Percentiles rank a stretch among this genome's conserved stretches.
These are phyloP conservation scores for Propithecus coquereli DNA, from an alignment of 2,113 vertebrate species.

Conservation along the genomic window DNA sequence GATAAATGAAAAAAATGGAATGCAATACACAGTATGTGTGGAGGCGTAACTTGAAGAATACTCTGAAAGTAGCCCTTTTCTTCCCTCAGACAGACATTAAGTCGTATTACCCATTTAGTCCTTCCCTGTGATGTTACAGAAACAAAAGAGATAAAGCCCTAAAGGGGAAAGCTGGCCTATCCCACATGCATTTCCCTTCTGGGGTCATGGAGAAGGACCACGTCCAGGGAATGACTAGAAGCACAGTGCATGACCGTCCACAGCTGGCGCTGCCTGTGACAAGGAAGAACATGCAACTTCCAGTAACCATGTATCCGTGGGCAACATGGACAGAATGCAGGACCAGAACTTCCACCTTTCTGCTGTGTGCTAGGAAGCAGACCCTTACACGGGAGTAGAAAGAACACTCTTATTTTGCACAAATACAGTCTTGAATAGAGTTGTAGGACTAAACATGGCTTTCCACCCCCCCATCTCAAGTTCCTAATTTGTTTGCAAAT, in stretches of 20 bases:
- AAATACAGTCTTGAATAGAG: not conserved
- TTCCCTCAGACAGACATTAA: not conserved
- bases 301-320: not conserved
- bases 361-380: not conserved
- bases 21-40: not conserved
- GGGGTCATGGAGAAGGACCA: not conserved
- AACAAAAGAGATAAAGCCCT: not conserved
- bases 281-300: not conserved
- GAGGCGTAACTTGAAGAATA: not conserved
- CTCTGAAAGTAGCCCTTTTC: not conserved
- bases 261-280: not conserved
- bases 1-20: not conserved
- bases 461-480: no score
- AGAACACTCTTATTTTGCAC: not conserved
- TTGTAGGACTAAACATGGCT: not conserved
- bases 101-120: not conserved
- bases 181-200: not conserved
- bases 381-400: not conserved
- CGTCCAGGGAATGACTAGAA: not conserved
- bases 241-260: not conserved
- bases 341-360: not conserved
- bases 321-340: not conserved
- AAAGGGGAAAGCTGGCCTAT: not conserved
- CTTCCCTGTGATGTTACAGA: not conserved
- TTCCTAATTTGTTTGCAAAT: not conserved